These are phyloP conservation scores for Danionella dracula DNA, from an alignment of 2,797 vertebrate genomes.

Conservation along the genomic window DNA sequence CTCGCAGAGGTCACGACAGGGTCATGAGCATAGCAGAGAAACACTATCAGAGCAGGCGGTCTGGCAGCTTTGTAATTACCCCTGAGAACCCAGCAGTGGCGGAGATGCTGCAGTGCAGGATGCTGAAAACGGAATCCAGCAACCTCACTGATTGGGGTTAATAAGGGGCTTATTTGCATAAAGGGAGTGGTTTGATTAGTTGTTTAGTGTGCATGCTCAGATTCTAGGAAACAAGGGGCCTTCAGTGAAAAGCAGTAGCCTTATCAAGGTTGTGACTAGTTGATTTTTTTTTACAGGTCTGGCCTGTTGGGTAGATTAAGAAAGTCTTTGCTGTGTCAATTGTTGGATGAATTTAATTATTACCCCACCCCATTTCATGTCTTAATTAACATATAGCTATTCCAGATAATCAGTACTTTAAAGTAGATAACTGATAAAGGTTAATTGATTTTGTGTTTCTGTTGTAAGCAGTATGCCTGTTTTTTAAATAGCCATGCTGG, in stretches of 20 bases:
- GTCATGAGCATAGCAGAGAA: constrained; percentile 11
- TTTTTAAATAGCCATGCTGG: too few species aligned
- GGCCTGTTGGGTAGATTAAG: not conserved
- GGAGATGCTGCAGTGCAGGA: constrained; percentile 9
- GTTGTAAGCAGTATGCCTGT: too few species aligned
- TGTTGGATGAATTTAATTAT: too few species aligned
- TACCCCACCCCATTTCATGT: too few species aligned
- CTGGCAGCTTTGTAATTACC: constrained; percentile 32
- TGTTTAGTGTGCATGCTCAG: constrained; percentile 24
- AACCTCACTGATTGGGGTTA: constrained; percentile 74
- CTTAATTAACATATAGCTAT: too few species aligned
- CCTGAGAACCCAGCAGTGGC: constrained; percentile 8
- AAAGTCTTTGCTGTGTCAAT: too few species aligned
- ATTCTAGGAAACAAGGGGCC: constrained; percentile 34
- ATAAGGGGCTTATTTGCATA: constrained; percentile 70
- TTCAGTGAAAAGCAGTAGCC: constrained; percentile 30
- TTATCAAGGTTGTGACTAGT: not conserved
- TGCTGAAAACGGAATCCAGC: constrained; percentile 39
- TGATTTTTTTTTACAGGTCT: not conserved
- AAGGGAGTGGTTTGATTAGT: constrained; percentile 48
- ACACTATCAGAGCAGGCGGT: not conserved
- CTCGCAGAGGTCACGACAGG: constrained; percentile 13
- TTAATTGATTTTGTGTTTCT: too few species aligned
- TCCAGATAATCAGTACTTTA: too few species aligned
- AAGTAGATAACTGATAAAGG: too few species aligned